Evolutionary conservation across 2,888 invertebrate genomes (phyloP).

Genomic region (Dicyrtomina minuta): DNA sequence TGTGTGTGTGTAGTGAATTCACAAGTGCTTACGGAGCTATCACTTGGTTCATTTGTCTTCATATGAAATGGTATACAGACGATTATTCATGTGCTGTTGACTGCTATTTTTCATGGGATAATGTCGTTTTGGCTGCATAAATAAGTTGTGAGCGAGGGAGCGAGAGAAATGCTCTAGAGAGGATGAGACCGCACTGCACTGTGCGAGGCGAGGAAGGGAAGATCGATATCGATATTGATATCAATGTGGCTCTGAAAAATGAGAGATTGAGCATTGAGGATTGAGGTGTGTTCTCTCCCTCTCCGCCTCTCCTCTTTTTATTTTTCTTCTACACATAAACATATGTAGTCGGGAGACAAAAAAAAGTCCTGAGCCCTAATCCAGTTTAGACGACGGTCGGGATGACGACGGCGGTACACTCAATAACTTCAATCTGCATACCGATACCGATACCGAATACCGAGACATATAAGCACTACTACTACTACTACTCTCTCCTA

Average conservation of each 20-base stretch:
- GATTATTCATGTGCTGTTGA: conserved; percentile 49
- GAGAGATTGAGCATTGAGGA: background rate
- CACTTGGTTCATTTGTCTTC: conserved; percentile 52
- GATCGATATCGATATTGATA: conserved; percentile 6
- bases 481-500: too few relatives aligned
- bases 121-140: conserved; percentile 47
- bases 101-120: conserved; percentile 49
- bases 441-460: too few relatives aligned
- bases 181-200: background rate
- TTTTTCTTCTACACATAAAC: background rate
- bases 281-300: background rate
- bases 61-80: conserved; percentile 46
- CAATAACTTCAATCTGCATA: too few relatives aligned
- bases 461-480: too few relatives aligned
- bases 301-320: background rate
- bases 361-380: too few relatives aligned
- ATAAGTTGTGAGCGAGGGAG: conserved; percentile 31
- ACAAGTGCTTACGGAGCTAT: conserved; percentile 32
- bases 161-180: conserved; percentile 10
- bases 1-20: conserved; percentile 8
- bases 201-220: too few relatives aligned
- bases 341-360: background rate
- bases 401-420: too few relatives aligned
- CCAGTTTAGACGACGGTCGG: too few relatives aligned
- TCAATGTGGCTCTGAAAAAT: conserved; percentile 7